These are phyloP conservation scores for rabbit (Oryctolagus cuniculus) DNA, from an alignment of 2,113 vertebrate genomes.

Conservation along the genomic window mOryCun1.1 NC_091432.1:34292001-34292500, in stretches of 20 bases:
- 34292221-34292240: neutral
- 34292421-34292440: no score
- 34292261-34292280: neutral
- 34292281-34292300: neutral
- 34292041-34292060: neutral
- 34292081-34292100: neutral
- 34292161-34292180: neutral
- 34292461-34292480: no score
- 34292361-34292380: neutral
- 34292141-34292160: neutral
- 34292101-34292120: neutral
- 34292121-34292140: neutral
- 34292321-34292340: neutral
- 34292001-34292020: slow-evolving; percentile 23
- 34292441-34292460: no score
- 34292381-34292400: no score
- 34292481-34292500: no score
- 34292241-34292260: neutral
- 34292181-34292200: neutral
- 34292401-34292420: no score
- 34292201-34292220: neutral
- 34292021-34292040: neutral
- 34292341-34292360: neutral
- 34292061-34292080: slow-evolving; percentile 1
- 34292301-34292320: neutral